A percentile compares a stretch with the other conserved stretches of the same genome.
Evolutionary conservation across 2,113 vertebrate genomes (phyloP).

Genomic region (Lichenostomus cassidix): DNA sequence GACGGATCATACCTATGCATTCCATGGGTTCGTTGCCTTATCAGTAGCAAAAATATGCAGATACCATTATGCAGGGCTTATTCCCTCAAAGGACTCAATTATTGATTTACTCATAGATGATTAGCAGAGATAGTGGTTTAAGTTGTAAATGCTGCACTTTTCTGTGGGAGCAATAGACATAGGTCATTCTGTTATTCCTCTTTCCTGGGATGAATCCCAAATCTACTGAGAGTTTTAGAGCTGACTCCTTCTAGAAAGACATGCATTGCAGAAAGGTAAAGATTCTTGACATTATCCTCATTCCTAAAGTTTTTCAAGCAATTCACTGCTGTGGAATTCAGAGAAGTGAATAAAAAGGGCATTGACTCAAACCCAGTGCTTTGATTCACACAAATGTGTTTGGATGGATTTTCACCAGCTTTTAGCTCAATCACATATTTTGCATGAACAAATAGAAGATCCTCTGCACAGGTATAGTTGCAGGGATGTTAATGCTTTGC

Average conservation of each 20-base stretch:
- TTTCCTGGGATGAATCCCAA: not conserved
- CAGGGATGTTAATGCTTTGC: not conserved
- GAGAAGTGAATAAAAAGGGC: not conserved
- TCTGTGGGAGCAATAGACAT: not conserved
- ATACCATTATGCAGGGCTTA: not conserved
- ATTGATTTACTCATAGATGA: not conserved
- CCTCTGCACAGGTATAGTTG: not conserved
- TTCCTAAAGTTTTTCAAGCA: not conserved
- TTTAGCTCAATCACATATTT: not conserved
- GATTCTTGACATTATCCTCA: not conserved
- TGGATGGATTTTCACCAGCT: not conserved
- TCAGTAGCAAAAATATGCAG: not conserved
- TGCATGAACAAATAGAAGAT: not conserved
- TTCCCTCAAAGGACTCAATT: not conserved
- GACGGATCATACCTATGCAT: not conserved
- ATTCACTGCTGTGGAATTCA: not conserved
- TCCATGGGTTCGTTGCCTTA: not conserved
- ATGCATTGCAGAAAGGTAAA: not conserved
- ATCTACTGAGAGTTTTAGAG: not conserved
- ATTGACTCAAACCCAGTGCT: not conserved
- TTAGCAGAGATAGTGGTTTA: not conserved
- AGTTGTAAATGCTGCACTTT: not conserved
- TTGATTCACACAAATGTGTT: not conserved
- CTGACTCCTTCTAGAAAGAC: not conserved
- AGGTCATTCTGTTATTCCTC: not conserved